These are phyloP conservation scores for Crioceris asparagi DNA, from an alignment of 2,888 invertebrate genomes.

Conservation along the genomic window DNA sequence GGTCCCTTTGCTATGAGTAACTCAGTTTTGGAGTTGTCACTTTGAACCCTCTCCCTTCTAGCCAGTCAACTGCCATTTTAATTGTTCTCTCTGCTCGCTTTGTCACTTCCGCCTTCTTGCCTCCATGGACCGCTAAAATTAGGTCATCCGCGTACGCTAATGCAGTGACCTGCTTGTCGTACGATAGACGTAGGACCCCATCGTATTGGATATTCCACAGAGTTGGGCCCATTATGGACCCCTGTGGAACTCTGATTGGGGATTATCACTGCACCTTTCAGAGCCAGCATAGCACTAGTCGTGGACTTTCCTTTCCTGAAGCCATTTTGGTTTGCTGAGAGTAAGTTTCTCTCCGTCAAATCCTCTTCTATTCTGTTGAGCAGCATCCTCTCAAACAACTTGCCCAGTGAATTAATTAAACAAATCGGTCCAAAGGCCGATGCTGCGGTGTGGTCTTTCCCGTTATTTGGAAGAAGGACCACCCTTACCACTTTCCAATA, in stretches of 20 bases:
- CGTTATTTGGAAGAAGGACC: too few relatives aligned
- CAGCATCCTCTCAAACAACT: too few relatives aligned
- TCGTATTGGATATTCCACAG: constrained; percentile 15
- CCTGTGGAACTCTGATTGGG: constrained; percentile 12
- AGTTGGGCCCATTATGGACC: constrained; percentile 12
- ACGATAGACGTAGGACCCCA: constrained; percentile 6
- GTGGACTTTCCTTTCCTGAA: too few relatives aligned
- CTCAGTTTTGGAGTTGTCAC: constrained; percentile 6
- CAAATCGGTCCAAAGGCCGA: too few relatives aligned
- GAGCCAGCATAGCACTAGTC: too few relatives aligned
- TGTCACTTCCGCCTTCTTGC: constrained; percentile 1
- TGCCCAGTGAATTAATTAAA: too few relatives aligned
- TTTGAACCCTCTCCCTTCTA: constrained; percentile 4
- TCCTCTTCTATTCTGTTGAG: too few relatives aligned
- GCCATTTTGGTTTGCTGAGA: too few relatives aligned
- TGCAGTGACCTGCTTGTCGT: background rate
- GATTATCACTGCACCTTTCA: too few relatives aligned
- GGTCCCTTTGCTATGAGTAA: background rate
- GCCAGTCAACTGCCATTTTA: constrained; percentile 4
- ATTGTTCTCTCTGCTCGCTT: background rate
- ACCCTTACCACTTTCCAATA: too few relatives aligned
- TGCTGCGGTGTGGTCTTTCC: too few relatives aligned
- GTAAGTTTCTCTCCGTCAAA: too few relatives aligned
- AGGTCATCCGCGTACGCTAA: constrained; percentile 15
- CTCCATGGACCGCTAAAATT: constrained; percentile 2